These are phyloP conservation scores for Thera obeliscata DNA, from an alignment of 2,888 invertebrate genomes.

Conservation along the genomic window DNA sequence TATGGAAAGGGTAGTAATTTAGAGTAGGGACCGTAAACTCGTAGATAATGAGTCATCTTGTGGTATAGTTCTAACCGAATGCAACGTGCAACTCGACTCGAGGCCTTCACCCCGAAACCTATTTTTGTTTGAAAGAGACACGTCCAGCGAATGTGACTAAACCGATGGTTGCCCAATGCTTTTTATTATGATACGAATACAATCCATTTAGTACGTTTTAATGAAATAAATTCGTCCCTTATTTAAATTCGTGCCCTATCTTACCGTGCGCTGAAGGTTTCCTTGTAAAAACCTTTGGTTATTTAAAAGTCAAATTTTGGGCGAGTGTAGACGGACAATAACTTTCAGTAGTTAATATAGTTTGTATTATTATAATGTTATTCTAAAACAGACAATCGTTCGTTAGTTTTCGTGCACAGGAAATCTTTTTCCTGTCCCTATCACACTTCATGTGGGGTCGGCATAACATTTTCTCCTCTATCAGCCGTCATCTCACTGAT, in stretches of 20 bases:
- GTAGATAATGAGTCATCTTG: slow-evolving; percentile 33
- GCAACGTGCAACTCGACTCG: slow-evolving; percentile 44
- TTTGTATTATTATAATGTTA: not conserved
- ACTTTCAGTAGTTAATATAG: not conserved
- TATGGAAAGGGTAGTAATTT: slow-evolving; percentile 34
- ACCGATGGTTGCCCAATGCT: slow-evolving; percentile 56
- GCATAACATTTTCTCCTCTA: too few species aligned
- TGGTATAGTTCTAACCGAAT: slow-evolving; percentile 40
- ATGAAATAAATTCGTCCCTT: slow-evolving; percentile 38
- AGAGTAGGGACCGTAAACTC: slow-evolving; percentile 5
- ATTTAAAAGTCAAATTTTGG: slow-evolving; percentile 19
- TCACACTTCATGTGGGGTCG: too few species aligned
- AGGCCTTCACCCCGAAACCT: slow-evolving; percentile 72
- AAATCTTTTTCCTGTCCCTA: slow-evolving; percentile 43
- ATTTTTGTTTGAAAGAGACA: slow-evolving; percentile 66
- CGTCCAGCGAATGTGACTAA: slow-evolving; percentile 62
- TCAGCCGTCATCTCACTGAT: too few species aligned
- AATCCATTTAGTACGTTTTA: slow-evolving; percentile 41
- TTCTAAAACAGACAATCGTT: slow-evolving; percentile 33
- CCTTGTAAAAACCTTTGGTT: slow-evolving; percentile 11
- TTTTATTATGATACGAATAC: slow-evolving; percentile 51
- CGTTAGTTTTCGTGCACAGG: slow-evolving; percentile 40
- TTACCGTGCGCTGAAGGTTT: slow-evolving; percentile 22
- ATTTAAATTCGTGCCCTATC: slow-evolving; percentile 51
- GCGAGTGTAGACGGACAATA: not conserved